These are phyloP conservation scores for Ciconia boyciana DNA, from an alignment of 2,113 vertebrate species.

Conservation along the genomic window DNA sequence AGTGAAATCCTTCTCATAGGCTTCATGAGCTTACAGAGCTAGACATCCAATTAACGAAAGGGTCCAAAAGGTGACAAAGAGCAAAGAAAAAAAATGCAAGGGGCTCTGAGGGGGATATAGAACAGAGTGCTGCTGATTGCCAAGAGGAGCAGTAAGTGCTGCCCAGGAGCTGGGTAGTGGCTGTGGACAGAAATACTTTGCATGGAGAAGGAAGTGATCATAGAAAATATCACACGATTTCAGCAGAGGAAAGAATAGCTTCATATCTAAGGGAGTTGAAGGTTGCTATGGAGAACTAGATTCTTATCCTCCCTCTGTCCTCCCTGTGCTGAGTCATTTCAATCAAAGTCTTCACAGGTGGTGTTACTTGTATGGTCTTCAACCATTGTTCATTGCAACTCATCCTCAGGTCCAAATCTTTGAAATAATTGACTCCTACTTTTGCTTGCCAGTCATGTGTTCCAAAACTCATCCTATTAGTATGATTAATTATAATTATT, in stretches of 20 bases:
- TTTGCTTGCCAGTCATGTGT: not conserved
- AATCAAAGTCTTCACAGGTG: not conserved
- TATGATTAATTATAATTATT: not conserved
- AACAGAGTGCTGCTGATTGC: not conserved
- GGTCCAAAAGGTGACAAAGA: not conserved
- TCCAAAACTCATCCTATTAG: not conserved
- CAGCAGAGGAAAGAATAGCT: not conserved
- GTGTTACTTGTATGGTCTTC: not conserved
- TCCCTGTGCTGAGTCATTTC: not conserved
- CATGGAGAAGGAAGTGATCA: not conserved
- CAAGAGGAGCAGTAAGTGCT: not conserved
- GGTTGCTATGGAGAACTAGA: conserved; percentile 23
- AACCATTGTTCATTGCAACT: not conserved
- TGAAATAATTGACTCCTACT: not conserved
- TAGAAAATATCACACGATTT: not conserved
- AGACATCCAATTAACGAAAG: not conserved
- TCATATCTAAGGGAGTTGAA: not conserved
- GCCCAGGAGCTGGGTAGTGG: not conserved
- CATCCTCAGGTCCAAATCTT: not conserved
- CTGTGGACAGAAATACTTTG: not conserved
- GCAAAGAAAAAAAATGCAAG: not conserved
- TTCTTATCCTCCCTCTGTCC: not conserved
- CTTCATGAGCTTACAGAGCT: not conserved
- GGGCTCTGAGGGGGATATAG: not conserved
- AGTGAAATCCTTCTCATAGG: not conserved